phyloP scores from a whole-genome alignment of 2,888 invertebrate genomes.

The Drosophila cognata region DNA sequence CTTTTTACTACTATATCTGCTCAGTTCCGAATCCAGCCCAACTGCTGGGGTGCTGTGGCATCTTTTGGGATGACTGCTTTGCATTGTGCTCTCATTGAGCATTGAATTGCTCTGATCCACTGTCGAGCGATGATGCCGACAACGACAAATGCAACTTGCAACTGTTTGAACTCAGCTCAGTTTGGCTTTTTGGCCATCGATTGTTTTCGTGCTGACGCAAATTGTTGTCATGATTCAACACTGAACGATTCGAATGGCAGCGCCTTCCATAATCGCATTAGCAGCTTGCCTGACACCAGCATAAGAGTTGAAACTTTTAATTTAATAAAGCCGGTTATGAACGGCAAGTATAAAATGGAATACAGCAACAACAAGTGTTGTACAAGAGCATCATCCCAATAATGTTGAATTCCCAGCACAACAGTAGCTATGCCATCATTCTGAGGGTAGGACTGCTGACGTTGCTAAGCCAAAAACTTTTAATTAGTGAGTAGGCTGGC shows the following conservation, averaged over 20 bases:
- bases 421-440: constrained; percentile 38
- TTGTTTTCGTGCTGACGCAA: constrained; percentile 36
- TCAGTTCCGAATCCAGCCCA: background rate
- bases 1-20: constrained; percentile 15
- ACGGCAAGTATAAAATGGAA: constrained; percentile 26
- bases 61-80: constrained; percentile 40
- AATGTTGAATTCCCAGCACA: constrained; percentile 58
- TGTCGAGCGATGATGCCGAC: constrained; percentile 25
- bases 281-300: constrained; percentile 46
- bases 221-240: constrained; percentile 51
- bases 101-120: constrained; percentile 50
- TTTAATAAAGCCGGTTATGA: constrained; percentile 57
- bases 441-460: background rate
- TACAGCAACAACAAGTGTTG: constrained; percentile 21
- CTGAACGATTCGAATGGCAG: background rate
- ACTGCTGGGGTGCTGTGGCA: constrained; percentile 2
- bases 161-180: constrained; percentile 24
- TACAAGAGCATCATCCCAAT: constrained; percentile 45
- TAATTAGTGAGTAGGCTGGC: constrained; percentile 69
- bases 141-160: constrained; percentile 34
- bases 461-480: constrained; percentile 60
- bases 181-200: constrained; percentile 41
- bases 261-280: constrained; percentile 59
- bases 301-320: constrained; percentile 58
- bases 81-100: constrained; percentile 53